These are phyloP conservation scores for Agrotis clavis DNA, from an alignment of 2,888 invertebrate species.

Conservation along the genomic window DNA sequence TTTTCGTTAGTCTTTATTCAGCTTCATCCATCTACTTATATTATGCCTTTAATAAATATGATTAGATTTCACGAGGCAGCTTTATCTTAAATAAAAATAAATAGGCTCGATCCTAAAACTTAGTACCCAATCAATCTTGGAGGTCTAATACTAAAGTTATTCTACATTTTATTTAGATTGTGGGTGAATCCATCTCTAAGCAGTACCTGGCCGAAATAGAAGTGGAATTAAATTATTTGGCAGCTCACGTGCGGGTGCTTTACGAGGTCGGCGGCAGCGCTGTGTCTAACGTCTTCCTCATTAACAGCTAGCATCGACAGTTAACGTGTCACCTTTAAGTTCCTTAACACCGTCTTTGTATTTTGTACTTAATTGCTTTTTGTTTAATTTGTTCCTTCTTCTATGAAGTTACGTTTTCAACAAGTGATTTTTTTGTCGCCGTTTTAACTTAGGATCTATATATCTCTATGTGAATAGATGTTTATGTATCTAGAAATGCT, in stretches of 20 bases:
- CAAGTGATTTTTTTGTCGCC: background rate
- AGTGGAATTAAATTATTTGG: constrained; percentile 76
- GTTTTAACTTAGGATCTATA: background rate
- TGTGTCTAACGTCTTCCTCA: constrained; percentile 69
- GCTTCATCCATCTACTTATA: constrained; percentile 17
- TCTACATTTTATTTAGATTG: constrained; percentile 51
- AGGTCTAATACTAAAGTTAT: constrained; percentile 25
- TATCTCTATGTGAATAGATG: background rate
- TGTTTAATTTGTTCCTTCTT: too few species aligned
- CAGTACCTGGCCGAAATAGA: constrained; percentile 60
- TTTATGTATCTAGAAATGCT: background rate
- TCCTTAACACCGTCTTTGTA: constrained; percentile 17
- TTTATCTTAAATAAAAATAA: constrained; percentile 32
- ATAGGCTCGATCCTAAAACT: constrained; percentile 12
- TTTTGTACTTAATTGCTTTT: too few species aligned
- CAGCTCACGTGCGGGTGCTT: constrained; percentile 72
- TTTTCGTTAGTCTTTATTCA: constrained; percentile 27
- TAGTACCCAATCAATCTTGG: constrained; percentile 28
- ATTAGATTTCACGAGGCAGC: constrained; percentile 12
- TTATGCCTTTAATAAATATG: constrained; percentile 34
- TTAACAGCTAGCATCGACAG: constrained; percentile 68
- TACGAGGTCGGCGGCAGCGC: constrained; percentile 66
- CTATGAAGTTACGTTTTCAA: too few species aligned
- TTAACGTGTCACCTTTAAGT: constrained; percentile 41
- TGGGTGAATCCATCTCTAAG: constrained; percentile 46